phyloP scores from a whole-genome alignment of 2,888 invertebrate species.

The Nesidiocoris tenuis region DNA sequence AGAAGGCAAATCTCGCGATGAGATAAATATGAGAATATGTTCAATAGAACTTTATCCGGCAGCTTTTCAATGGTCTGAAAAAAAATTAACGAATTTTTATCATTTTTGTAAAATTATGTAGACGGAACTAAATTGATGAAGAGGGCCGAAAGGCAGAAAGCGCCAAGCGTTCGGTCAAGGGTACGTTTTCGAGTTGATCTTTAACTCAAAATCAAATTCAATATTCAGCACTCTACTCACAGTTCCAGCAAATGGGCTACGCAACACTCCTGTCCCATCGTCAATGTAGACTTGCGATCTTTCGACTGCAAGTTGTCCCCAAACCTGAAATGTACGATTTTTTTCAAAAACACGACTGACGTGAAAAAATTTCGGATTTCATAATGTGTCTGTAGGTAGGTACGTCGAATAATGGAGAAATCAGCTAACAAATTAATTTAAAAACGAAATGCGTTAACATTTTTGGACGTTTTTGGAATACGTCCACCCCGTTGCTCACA shows the following conservation, averaged over 20 bases:
- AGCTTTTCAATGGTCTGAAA: constrained; percentile 89
- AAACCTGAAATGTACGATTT: constrained; percentile 65
- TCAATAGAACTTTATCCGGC: constrained; percentile 92
- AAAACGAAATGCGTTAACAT: too few species aligned
- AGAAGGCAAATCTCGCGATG: constrained; percentile 92
- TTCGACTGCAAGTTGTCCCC: constrained; percentile 86
- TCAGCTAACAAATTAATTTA: too few species aligned
- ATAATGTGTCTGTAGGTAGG: too few species aligned
- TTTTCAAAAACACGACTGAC: not conserved
- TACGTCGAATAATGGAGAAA: too few species aligned
- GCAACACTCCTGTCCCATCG: constrained; percentile 65
- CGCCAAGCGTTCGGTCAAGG: too few species aligned
- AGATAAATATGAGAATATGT: constrained; percentile 89
- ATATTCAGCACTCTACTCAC: constrained; percentile 67
- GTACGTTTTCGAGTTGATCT: too few species aligned
- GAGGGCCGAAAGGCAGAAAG: too few species aligned
- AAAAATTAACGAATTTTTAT: not conserved
- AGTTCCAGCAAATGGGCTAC: constrained; percentile 82
- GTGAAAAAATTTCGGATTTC: not conserved
- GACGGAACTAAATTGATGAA: too few species aligned
- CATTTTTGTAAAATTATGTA: too few species aligned
- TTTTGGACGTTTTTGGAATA: too few species aligned
- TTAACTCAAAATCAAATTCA: too few species aligned
- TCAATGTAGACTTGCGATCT: constrained; percentile 81
- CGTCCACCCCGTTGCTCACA: too few species aligned